phyloP scores from a whole-genome alignment of 2,113 vertebrate species.

The Condylura cristata region DNA sequence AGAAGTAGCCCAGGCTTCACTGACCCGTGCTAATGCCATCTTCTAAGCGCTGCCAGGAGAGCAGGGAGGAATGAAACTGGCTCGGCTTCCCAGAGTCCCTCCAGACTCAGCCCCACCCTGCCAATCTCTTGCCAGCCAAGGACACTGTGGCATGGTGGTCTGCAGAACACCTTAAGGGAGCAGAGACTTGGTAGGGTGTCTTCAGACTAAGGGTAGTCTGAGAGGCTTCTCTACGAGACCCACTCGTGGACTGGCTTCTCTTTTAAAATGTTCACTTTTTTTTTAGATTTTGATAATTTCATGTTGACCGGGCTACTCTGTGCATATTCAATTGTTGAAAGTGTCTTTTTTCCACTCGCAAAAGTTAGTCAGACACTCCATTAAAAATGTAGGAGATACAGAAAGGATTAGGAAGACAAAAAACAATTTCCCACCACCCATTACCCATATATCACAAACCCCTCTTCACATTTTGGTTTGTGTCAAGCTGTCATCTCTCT shows the following conservation, averaged over 20 bases:
- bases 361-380: constrained; percentile 41
- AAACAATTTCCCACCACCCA: background rate
- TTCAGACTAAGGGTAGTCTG: background rate
- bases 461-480: background rate
- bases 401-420: constrained; percentile 28
- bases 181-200: background rate
- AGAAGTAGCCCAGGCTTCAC: background rate
- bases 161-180: background rate
- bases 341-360: background rate
- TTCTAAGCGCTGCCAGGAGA: background rate
- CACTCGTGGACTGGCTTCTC: background rate
- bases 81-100: background rate
- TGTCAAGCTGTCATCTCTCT: background rate
- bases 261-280: background rate
- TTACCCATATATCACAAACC: background rate
- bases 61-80: background rate
- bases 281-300: background rate
- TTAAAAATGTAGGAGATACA: background rate
- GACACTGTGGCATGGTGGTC: background rate
- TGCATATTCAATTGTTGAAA: background rate
- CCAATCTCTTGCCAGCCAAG: background rate
- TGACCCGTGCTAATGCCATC: constrained; percentile 55
- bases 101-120: background rate
- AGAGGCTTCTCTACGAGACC: background rate
- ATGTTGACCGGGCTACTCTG: background rate